Percentiles rank a stretch among this genome's conserved stretches.
Evolutionary conservation across 2,113 vertebrate genomes (phyloP).

Genomic region (Oryzias melastigma): DNA sequence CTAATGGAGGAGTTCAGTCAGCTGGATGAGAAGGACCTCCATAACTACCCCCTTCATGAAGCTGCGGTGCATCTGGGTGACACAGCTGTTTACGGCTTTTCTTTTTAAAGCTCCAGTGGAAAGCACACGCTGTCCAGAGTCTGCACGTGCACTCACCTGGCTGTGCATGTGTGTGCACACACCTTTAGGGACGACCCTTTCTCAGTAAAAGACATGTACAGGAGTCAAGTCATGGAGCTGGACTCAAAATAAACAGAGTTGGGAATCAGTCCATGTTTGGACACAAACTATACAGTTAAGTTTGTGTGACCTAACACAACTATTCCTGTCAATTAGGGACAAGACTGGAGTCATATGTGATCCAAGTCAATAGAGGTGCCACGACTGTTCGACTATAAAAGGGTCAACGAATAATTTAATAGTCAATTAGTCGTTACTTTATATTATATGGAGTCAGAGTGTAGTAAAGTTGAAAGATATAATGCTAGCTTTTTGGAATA

Average conservation of each 20-base stretch:
- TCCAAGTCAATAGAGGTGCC: too few species aligned
- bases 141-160: conserved; percentile 60
- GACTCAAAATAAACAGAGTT: conserved; percentile 6
- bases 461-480: too few species aligned
- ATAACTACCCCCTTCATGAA: conserved; percentile 23
- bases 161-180: conserved; percentile 24
- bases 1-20: conserved; percentile 51
- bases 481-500: too few species aligned
- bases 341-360: too few species aligned
- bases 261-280: conserved; percentile 25
- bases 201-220: conserved; percentile 10
- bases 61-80: conserved; percentile 30
- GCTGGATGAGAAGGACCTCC: conserved; percentile 25
- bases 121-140: conserved; percentile 56
- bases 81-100: conserved; percentile 30
- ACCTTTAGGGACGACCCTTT: conserved; percentile 23
- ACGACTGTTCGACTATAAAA: too few species aligned
- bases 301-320: not conserved
- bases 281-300: conserved; percentile 10
- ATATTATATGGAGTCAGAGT: too few species aligned
- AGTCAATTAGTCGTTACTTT: too few species aligned
- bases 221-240: conserved; percentile 4
- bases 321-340: too few species aligned
- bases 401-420: too few species aligned
- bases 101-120: conserved; percentile 39